Conservation (phyloP, 2,888 invertebrate species). For the Venusia cambrica region DNA sequence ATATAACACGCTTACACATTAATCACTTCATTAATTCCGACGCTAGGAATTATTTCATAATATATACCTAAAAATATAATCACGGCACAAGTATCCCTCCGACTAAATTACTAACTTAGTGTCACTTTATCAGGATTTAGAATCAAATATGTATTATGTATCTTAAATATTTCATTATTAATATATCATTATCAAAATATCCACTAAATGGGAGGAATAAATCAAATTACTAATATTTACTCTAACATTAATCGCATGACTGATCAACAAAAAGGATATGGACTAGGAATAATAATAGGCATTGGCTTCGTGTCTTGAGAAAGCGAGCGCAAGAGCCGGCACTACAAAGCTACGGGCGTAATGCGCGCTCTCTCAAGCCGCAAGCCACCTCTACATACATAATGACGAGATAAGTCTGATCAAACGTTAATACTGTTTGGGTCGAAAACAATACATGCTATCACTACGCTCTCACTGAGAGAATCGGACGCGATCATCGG, state of each 20-base stretch:
- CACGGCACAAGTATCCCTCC: constrained; percentile 82
- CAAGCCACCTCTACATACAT: constrained; percentile 75
- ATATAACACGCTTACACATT: constrained; percentile 82
- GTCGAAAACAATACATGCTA: constrained; percentile 67
- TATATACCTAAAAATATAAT: constrained; percentile 82
- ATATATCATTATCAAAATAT: constrained; percentile 82
- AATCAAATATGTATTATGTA: constrained; percentile 82
- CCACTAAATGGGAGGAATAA: constrained; percentile 82
- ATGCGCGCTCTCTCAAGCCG: constrained; percentile 69
- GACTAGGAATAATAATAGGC: constrained; percentile 81
- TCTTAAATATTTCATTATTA: constrained; percentile 82
- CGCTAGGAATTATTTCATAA: constrained; percentile 81
- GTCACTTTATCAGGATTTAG: constrained; percentile 82
- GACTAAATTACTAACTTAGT: constrained; percentile 81
- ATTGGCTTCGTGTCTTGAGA: constrained; percentile 68
- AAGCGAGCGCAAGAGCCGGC: constrained; percentile 40
- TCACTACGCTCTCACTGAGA: constrained; percentile 56
- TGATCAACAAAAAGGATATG: constrained; percentile 82
- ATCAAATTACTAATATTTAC: constrained; percentile 79
- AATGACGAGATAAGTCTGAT: constrained; percentile 68
- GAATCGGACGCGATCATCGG: constrained; percentile 71
- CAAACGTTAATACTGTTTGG: constrained; percentile 75
- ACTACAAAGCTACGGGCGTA: too few relatives aligned
- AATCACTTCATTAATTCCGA: constrained; percentile 81
- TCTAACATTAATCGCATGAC: constrained; percentile 81